Percentiles rank a stretch among this genome's conserved stretches.
Evolutionary conservation across 92 coral and sea anemone species (phyloP).

Genomic region (Phenganax subtilis): DNA sequence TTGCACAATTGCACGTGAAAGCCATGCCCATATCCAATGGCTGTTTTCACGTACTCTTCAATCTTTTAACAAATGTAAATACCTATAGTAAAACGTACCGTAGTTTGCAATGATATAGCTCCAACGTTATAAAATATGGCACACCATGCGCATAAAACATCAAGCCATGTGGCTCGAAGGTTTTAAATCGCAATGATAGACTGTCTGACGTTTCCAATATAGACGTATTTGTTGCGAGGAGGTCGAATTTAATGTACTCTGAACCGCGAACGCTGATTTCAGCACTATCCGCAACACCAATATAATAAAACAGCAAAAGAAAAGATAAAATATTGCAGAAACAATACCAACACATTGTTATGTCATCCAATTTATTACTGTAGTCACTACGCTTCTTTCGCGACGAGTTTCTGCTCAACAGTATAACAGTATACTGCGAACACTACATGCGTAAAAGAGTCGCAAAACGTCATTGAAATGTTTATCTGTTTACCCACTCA

Average conservation of each 20-base stretch:
- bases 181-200: conserved; percentile 59
- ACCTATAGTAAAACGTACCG: conserved; percentile 50
- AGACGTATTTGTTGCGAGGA: neutral
- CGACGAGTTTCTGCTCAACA: neutral
- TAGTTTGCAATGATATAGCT: conserved; percentile 72
- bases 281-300: neutral
- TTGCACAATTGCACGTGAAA: neutral
- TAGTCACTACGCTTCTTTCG: too few species aligned
- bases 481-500: neutral
- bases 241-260: conserved; percentile 8
- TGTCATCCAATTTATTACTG: too few species aligned
- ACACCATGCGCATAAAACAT: conserved; percentile 72
- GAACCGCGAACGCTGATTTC: conserved; percentile 14
- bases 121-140: conserved; percentile 77
- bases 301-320: neutral
- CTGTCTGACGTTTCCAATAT: conserved; percentile 6
- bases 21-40: neutral
- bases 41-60: neutral
- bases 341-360: neutral
- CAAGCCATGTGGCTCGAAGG: conserved; percentile 74
- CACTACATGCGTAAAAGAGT: neutral
- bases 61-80: neutral
- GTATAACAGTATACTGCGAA: neutral
- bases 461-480: neutral
- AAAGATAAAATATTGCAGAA: neutral